Conservation (phyloP, 2,113 vertebrate species). For the Oreochromis tanganicae region DNA sequence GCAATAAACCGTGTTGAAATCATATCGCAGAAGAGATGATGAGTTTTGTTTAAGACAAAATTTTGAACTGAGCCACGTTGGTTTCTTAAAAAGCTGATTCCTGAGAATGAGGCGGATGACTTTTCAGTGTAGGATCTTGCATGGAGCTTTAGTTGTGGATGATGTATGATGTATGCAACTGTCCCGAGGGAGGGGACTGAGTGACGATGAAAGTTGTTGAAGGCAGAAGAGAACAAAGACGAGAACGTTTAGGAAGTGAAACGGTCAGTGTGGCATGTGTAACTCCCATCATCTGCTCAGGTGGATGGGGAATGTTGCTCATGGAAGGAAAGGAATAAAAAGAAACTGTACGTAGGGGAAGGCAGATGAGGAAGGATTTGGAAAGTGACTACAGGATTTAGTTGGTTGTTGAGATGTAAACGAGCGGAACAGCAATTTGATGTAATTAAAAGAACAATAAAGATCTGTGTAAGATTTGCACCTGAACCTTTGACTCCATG, state of each 20-base stretch:
- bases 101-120: conserved; percentile 31
- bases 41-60: conserved; percentile 54
- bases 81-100: conserved; percentile 55
- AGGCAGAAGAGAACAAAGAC: conserved; percentile 26
- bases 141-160: conserved; percentile 57
- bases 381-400: conserved; percentile 18
- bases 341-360: conserved; percentile 53
- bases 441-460: conserved; percentile 73
- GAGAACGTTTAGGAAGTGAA: conserved; percentile 3
- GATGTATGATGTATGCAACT: conserved; percentile 6
- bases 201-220: conserved; percentile 40
- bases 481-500: conserved; percentile 28
- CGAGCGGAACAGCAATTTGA: conserved; percentile 21
- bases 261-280: neutral
- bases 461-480: conserved; percentile 73
- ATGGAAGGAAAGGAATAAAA: neutral
- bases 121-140: conserved; percentile 71
- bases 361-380: conserved; percentile 13
- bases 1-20: neutral
- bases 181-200: neutral
- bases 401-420: neutral
- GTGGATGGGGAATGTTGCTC: conserved; percentile 23
- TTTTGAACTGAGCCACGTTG: conserved; percentile 74
- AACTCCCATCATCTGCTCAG: neutral
- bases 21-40: neutral